phyloP scores from a whole-genome alignment of 2,888 invertebrate genomes.

The Patella pellucida region DNA sequence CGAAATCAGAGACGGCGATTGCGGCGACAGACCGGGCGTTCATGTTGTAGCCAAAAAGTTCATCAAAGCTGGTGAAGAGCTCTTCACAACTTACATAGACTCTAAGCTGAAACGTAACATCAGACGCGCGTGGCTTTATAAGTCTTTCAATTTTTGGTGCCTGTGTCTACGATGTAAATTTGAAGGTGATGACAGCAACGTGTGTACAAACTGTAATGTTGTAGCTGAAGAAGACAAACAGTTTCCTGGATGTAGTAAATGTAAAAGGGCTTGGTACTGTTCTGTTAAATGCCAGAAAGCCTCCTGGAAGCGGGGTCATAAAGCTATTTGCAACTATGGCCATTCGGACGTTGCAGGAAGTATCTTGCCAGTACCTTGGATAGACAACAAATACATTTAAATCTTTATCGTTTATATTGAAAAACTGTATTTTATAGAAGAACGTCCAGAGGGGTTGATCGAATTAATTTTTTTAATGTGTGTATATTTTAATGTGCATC shows the following conservation, averaged over 20 bases:
- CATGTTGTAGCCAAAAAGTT: conserved; percentile 39
- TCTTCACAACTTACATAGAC: conserved; percentile 62
- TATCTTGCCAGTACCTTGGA: too few relatives aligned
- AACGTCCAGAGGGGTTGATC: too few relatives aligned
- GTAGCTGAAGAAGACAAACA: conserved; percentile 45
- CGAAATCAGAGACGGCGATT: conserved; percentile 55
- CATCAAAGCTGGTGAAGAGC: conserved; percentile 21
- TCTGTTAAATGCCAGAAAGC: conserved; percentile 57
- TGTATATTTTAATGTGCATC: too few relatives aligned
- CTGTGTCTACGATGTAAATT: conserved; percentile 57
- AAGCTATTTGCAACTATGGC: conserved; percentile 49
- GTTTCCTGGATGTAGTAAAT: conserved; percentile 58
- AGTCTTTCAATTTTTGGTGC: conserved; percentile 66
- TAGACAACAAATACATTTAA: too few relatives aligned
- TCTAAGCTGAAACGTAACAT: conserved; percentile 55
- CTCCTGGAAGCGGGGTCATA: conserved; percentile 60
- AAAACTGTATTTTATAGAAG: too few relatives aligned
- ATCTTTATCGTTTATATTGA: too few relatives aligned
- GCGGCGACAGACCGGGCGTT: conserved; percentile 50
- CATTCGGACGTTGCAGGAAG: conserved; percentile 43
- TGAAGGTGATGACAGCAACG: conserved; percentile 56
- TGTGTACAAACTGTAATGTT: conserved; percentile 56
- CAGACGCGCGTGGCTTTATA: conserved; percentile 62
- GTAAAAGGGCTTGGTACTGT: conserved; percentile 63
- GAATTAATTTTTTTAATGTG: too few relatives aligned